Base-by-base conservation (phyloP, 1,140 invertebrate genomes). In the Teleogryllus occipitalis region DNA sequence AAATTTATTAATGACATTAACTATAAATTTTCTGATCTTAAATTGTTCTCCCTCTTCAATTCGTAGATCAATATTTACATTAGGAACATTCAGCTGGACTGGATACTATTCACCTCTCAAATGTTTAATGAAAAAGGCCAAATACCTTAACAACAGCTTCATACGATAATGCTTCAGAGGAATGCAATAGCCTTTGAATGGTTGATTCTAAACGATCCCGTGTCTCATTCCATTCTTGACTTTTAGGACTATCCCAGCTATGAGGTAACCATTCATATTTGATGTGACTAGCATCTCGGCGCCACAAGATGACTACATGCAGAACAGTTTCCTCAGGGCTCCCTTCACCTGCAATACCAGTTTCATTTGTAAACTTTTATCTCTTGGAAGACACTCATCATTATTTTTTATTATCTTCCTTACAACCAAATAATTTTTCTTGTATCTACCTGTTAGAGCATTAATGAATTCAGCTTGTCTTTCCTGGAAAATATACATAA, bases 271-370 rank as follows among this genome's bases (percentile, higher is more conserved):
- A 98, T 84, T 97, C 95, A 84, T 97, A 98, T 84, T 95, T 95
- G n/a, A 98, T 87, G 79, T 93, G 91, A 27, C 91, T 91, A 21
- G 91, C 89, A 85, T 97, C 95, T 74, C 93, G 89, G 22, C 96
- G 89, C 96, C 96, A 98, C 81, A 98, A 92, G 48, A 98, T 93
- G 0, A 96, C 95, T 75, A 96, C 90, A 73, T 93, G 90, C 75
- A 93, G 85, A 47, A 92, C 85, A 72, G 93, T 89, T 81, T 93
- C 91, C 80, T 87, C 85, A 77, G 87, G 87, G 81, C 85, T 88
- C 14, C 88, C 86, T 83, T 89, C 89, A 47, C 85, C 87, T 88
- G n/a, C 12, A 75, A 39, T 18, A 15, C 6, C 14, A 39, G 27
- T 39, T 39, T 39, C 27, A 39, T 5, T 39, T 5, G 1, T 39